Percentiles rank a stretch among this genome's conserved stretches.
Conservation (phyloP, 2,797 vertebrate genomes). For the Enteromius trimaculatus region DNA sequence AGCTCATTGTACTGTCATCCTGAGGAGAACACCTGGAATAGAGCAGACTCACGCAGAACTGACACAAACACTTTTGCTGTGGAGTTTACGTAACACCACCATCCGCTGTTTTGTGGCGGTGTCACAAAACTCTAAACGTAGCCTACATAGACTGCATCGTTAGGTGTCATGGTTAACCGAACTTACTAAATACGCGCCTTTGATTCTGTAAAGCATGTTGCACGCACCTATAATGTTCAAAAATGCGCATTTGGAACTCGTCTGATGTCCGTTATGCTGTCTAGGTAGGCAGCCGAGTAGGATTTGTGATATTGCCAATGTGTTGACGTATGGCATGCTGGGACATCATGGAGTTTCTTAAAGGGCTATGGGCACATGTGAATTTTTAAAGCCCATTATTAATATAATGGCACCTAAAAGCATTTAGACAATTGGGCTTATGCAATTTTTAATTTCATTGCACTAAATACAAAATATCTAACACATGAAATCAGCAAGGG, state of each 20-base stretch:
- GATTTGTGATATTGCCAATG: conserved; percentile 41
- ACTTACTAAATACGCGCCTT: neutral
- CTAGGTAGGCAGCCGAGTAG: conserved; percentile 18
- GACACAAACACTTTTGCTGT: conserved; percentile 46
- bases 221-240: neutral
- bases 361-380: conserved; percentile 76
- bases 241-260: no score
- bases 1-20: conserved; percentile 34
- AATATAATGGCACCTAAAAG: neutral
- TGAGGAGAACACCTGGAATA: conserved; percentile 18
- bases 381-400: conserved; percentile 10
- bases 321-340: conserved; percentile 83
- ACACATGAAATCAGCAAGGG: neutral
- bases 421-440: conserved; percentile 1
- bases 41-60: conserved; percentile 22
- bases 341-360: conserved; percentile 88
- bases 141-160: neutral
- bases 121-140: neutral
- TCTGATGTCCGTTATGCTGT: neutral
- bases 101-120: conserved; percentile 73
- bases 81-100: conserved; percentile 83
- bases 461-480: neutral
- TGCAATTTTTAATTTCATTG: neutral
- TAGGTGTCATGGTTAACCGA: neutral
- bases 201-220: no score